Percentiles rank a stretch among this genome's conserved stretches.
These are phyloP conservation scores for Hydra vulgaris DNA, from an alignment of 30 jellyfish, hydroid and myxozoan genomes.

Conservation along the genomic window DNA sequence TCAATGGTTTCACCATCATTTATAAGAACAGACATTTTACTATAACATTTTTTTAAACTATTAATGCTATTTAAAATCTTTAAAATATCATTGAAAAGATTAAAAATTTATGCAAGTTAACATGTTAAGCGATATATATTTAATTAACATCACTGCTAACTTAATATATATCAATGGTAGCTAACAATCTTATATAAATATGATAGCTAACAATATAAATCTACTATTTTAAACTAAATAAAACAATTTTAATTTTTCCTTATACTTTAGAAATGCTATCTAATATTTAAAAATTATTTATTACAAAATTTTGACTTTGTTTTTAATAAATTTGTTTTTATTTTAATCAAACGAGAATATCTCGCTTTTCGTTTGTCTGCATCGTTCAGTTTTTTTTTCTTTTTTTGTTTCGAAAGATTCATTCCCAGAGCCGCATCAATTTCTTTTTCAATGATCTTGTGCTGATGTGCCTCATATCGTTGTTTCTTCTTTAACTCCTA, in stretches of 20 bases:
- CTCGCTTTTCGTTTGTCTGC: conserved; percentile 30
- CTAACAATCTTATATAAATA: no score
- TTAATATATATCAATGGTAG: no score
- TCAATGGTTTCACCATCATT: conserved; percentile 13
- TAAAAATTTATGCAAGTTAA: no score
- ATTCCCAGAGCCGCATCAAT: conserved; percentile 54
- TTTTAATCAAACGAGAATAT: conserved; percentile 64
- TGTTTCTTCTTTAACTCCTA: conserved; percentile 33
- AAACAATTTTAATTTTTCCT: no score
- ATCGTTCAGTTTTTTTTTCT: not conserved
- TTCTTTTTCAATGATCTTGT: conserved; percentile 37
- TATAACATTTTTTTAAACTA: not conserved
- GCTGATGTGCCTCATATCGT: conserved; percentile 23
- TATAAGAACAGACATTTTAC: conserved; percentile 22
- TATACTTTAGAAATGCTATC: no score
- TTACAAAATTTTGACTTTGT: not conserved
- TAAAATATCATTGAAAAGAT: no score
- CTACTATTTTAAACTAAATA: no score
- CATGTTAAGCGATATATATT: no score
- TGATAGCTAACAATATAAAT: no score
- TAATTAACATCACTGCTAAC: no score
- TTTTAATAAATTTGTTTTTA: not conserved
- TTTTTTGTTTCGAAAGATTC: conserved; percentile 10
- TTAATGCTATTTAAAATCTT: not conserved
- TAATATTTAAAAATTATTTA: no score